Percentiles rank a stretch among this genome's conserved stretches.
Conservation (phyloP, 2,113 vertebrate genomes). For the Marcusenius ussheri region DNA sequence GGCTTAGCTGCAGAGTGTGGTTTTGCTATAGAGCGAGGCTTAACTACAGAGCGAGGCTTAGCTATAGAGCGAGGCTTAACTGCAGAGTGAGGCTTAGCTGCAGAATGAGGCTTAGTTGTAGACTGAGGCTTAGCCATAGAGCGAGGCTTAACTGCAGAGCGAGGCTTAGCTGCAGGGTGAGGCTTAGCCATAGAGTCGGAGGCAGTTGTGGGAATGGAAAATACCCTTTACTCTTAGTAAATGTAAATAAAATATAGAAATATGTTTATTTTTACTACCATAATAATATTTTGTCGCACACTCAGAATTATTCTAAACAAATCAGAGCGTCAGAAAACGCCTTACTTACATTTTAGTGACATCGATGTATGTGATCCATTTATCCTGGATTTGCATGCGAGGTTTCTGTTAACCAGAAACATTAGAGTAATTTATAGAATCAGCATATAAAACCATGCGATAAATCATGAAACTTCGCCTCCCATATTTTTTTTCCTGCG, state of each 20-base stretch:
- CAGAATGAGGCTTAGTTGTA: no score
- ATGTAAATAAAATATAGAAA: neutral
- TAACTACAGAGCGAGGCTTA: accelerated
- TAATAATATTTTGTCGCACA: neutral
- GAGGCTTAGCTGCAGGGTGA: no score
- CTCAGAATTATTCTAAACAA: neutral
- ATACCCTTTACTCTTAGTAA: neutral
- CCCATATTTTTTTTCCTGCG: neutral
- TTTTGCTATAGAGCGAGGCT: no score
- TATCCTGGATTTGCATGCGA: neutral
- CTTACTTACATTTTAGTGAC: neutral
- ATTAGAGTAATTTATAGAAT: neutral
- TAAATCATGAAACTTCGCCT: neutral
- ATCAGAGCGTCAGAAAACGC: neutral
- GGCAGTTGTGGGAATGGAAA: neutral
- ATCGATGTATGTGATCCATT: neutral
- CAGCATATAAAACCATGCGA: neutral
- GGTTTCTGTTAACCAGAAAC: neutral
- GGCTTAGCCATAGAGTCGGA: neutral
- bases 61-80: no score
- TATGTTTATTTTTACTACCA: neutral
- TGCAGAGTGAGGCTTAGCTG: no score
- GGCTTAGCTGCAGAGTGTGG: no score
- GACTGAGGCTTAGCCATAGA: no score
- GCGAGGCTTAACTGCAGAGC: no score